These are phyloP conservation scores for Beris chalybata DNA, from an alignment of 2,888 invertebrate species.

Conservation along the genomic window DNA sequence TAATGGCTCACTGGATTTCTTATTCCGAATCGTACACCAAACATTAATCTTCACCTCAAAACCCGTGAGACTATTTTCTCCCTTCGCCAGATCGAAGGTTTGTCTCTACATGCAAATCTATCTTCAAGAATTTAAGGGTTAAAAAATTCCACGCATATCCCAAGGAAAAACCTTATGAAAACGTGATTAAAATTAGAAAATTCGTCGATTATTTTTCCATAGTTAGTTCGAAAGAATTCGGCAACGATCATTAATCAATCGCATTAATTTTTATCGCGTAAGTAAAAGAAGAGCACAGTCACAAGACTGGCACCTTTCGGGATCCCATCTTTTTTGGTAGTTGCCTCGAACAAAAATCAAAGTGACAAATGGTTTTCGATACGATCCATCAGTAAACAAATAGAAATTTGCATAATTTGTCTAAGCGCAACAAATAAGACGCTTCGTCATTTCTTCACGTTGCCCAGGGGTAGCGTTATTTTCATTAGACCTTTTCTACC, in stretches of 20 bases:
- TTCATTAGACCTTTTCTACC: slow-evolving; percentile 5
- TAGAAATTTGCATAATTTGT: slow-evolving; percentile 33
- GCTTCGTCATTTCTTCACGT: background rate
- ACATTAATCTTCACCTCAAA: slow-evolving; percentile 23
- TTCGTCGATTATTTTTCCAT: slow-evolving; percentile 9
- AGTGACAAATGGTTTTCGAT: slow-evolving; percentile 33
- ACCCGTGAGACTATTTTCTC: slow-evolving; percentile 28
- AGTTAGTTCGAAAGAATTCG: slow-evolving; percentile 3
- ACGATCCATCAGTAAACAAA: slow-evolving; percentile 33
- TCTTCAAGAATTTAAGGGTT: background rate
- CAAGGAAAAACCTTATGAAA: slow-evolving; percentile 1
- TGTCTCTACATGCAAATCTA: slow-evolving; percentile 19
- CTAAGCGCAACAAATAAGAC: slow-evolving; percentile 23
- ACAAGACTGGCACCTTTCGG: background rate
- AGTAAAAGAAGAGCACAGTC: background rate
- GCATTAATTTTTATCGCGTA: background rate
- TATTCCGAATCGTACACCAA: background rate
- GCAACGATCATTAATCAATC: slow-evolving; percentile 29
- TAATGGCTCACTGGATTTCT: slow-evolving; percentile 33
- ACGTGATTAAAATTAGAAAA: slow-evolving; percentile 20
- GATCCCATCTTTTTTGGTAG: background rate
- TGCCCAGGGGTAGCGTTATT: slow-evolving; percentile 13
- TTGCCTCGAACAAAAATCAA: slow-evolving; percentile 22
- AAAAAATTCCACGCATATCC: background rate
- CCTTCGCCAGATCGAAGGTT: background rate